Percentiles rank a stretch among this genome's conserved stretches.
phyloP scores from a whole-genome alignment of 2,113 vertebrate genomes.

The Tupaia tana region DNA sequence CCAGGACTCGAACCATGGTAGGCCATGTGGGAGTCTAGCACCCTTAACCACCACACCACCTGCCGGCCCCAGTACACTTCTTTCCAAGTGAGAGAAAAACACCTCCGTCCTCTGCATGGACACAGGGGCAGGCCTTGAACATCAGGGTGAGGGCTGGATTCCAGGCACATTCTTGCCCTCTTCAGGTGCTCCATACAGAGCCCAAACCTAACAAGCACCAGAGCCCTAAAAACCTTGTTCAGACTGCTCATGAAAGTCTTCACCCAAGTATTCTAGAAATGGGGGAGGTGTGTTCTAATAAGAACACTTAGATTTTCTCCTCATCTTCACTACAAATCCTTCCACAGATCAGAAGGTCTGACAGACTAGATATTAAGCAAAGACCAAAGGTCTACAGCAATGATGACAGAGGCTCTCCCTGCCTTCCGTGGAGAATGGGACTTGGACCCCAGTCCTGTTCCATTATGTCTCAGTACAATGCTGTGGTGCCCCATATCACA shows the following conservation, averaged over 20 bases:
- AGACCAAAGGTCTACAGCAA: neutral
- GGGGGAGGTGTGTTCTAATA: neutral
- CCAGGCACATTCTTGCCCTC: neutral
- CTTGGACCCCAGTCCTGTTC: neutral
- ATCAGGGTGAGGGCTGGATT: neutral
- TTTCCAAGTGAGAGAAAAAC: neutral
- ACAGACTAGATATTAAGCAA: neutral
- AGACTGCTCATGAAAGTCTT: neutral
- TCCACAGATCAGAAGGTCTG: neutral
- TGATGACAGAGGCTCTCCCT: fast-evolving
- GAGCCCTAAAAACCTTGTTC: neutral
- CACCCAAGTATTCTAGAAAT: too few species aligned
- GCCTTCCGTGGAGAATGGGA: neutral
- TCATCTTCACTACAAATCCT: neutral
- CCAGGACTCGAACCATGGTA: too few species aligned
- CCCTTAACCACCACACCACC: too few species aligned
- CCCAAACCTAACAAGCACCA: neutral
- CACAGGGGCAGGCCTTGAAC: neutral
- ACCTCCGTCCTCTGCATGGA: neutral
- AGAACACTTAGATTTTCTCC: neutral
- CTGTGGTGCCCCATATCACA: neutral
- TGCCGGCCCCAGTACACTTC: too few species aligned
- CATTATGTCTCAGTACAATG: neutral
- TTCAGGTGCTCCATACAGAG: neutral
- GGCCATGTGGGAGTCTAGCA: too few species aligned